These are phyloP conservation scores for Drosophila dives DNA, from an alignment of 2,888 invertebrate genomes.

Conservation along the genomic window DNA sequence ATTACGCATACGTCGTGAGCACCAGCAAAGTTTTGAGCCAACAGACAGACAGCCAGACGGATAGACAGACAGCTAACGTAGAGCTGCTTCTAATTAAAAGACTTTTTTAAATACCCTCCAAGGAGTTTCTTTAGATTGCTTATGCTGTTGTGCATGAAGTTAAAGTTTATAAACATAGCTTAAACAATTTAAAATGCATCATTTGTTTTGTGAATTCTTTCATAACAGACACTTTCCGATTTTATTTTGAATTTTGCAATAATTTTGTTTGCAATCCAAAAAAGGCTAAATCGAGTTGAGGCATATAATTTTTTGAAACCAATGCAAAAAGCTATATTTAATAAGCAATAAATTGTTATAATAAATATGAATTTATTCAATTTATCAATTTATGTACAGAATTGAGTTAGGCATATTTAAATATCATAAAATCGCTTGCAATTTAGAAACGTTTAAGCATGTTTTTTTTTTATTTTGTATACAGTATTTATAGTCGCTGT, in stretches of 20 bases:
- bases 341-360: neutral
- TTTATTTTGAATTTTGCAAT: neutral
- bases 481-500: neutral
- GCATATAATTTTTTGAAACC: neutral
- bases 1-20: constrained; percentile 62
- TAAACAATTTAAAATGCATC: neutral
- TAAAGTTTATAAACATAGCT: neutral
- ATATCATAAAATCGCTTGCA: neutral
- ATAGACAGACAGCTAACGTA: neutral
- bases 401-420: neutral
- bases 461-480: neutral
- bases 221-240: neutral
- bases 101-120: constrained; percentile 44
- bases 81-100: constrained; percentile 65
- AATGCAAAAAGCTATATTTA: neutral
- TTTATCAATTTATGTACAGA: neutral
- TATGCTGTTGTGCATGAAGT: neutral
- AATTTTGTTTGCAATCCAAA: neutral
- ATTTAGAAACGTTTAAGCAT: neutral
- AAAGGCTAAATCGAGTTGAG: neutral
- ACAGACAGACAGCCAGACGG: neutral
- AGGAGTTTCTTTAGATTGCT: neutral
- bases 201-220: neutral
- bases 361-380: neutral
- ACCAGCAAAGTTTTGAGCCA: constrained; percentile 44